Base-by-base conservation (phyloP, 2,797 vertebrate species). In the Aldrovandia affinis region DNA sequence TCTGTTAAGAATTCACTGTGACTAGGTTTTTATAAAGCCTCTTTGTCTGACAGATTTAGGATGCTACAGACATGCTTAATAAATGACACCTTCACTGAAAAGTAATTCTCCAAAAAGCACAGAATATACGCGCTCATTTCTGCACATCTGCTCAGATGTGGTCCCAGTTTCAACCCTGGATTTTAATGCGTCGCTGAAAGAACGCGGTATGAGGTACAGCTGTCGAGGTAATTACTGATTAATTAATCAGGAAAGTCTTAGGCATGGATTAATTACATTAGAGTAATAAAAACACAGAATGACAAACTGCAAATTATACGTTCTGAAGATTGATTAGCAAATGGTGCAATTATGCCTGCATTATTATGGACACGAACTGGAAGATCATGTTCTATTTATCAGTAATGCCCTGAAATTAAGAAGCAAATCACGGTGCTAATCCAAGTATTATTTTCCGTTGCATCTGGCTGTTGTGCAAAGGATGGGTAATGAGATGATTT, bases 251-350 rank as follows among this genome's bases (percentile, higher is more conserved):
- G 39, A 84, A 85, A 87, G 86, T 88, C 86, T 83, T 84, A 87
- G 85, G 83, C 84, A 81, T 82, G 59, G 87, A 89, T 90, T 91
- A 89, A 92, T 92, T 92, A 88, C 87, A 89, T 91, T 90, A 91
- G 85, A 84, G 85, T 88, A 88, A 90, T 91, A 87, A 75, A 90
- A 89, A 81, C 86, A 82, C 85, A 61, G 82, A 83, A 85, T 83
- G 87, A 84, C 85, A 88, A 88, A 89, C 84, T 85, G 84, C 73
- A 86, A 85, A 88, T 91, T 88, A 88, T 81, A 80, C 78, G 77
- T 86, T 85, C 83, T 79, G 47, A 61, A 88, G 88, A 87, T 86
- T 88, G 88, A 89, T 90, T 89, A 88, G 86, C 61, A 86, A 85
- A 82, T 87, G 81, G 70, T 83, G 86, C 87, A 87, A 90, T 91